phyloP scores from a whole-genome alignment of 1,140 invertebrate species.

The Philopotamus ludificatus region DNA sequence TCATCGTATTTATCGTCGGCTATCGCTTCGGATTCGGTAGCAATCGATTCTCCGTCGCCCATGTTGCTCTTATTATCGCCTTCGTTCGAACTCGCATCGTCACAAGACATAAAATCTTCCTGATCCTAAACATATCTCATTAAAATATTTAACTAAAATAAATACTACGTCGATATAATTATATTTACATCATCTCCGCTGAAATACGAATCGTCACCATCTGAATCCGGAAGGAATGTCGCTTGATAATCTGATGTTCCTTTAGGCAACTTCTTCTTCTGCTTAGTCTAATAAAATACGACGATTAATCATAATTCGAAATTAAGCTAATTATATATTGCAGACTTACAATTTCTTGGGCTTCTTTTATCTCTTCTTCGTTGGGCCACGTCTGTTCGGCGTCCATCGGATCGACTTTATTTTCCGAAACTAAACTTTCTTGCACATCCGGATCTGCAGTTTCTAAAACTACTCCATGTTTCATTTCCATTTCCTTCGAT shows the following conservation, averaged over 20 bases:
- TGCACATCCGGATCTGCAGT: slow-evolving; percentile 68
- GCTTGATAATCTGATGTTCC: slow-evolving; percentile 97
- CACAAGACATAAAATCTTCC: slow-evolving; percentile 63
- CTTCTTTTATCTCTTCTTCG: slow-evolving; percentile 80
- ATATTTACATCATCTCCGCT: slow-evolving; percentile 48
- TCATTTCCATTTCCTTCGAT: slow-evolving; percentile 45
- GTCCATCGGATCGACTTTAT: slow-evolving; percentile 86
- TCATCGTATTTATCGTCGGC: slow-evolving; percentile 69
- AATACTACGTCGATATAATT: slow-evolving; percentile 26
- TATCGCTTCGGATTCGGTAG: slow-evolving; percentile 65
- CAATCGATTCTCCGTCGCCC: slow-evolving; percentile 65
- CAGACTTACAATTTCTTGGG: slow-evolving; percentile 59
- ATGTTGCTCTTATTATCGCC: slow-evolving; percentile 60
- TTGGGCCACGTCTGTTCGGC: slow-evolving; percentile 96
- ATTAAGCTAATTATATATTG: not conserved
- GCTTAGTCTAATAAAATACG: slow-evolving; percentile 48
- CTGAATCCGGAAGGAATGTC: slow-evolving; percentile 80
- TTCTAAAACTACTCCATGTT: slow-evolving; percentile 58
- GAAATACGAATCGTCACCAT: slow-evolving; percentile 48
- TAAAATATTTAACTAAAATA: not conserved
- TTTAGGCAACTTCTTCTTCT: slow-evolving; percentile 83
- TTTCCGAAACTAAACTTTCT: slow-evolving; percentile 77
- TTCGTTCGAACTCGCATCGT: slow-evolving; percentile 63
- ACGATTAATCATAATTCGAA: slow-evolving; percentile 8
- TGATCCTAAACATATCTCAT: slow-evolving; percentile 42